Conservation (phyloP, 2,113 vertebrate species). For the Varanus komodoensis region DNA sequence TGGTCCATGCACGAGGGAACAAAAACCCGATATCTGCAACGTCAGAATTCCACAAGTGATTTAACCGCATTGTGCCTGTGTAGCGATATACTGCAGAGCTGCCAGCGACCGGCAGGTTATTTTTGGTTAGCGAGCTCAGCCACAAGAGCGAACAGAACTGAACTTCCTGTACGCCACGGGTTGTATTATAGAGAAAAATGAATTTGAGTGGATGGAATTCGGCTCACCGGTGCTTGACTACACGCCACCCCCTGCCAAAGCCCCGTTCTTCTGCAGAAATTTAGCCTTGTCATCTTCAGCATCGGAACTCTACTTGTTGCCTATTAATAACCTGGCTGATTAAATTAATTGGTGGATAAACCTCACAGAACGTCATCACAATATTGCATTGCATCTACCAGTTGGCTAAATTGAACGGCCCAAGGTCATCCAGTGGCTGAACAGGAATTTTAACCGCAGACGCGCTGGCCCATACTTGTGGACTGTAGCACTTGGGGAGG, state of each 20-base stretch:
- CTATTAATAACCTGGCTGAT: neutral
- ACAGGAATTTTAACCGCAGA: neutral
- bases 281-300: neutral
- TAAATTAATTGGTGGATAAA: neutral
- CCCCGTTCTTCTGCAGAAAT: neutral
- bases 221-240: neutral
- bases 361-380: neutral
- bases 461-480: neutral
- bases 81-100: neutral
- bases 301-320: neutral
- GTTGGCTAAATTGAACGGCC: neutral
- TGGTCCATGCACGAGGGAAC: no score
- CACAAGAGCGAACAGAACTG: neutral
- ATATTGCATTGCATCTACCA: neutral
- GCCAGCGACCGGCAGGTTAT: neutral
- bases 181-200: neutral
- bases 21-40: no score
- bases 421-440: neutral
- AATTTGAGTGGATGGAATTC: neutral
- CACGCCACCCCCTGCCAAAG: neutral
- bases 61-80: neutral
- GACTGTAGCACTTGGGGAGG: no score
- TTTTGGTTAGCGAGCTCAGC: neutral
- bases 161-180: neutral
- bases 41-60: no score